Evolutionary conservation across 1,140 invertebrate species (phyloP).

Genomic region (Sesamia nonagrioides): DNA sequence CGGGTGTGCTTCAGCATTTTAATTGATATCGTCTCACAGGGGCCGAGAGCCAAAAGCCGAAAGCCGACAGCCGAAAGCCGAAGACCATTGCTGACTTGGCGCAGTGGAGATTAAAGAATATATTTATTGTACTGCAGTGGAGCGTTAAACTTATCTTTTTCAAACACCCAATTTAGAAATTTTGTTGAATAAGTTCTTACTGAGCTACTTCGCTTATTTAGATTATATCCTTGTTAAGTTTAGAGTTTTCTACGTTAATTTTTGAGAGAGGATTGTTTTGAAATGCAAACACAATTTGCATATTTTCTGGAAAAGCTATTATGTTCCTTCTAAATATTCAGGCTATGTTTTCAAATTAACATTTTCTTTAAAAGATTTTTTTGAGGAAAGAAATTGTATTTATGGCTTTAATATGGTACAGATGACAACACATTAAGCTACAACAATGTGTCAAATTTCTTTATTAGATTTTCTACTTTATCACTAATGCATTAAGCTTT

Average conservation of each 20-base stretch:
- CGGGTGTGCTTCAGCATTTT: slow-evolving; percentile 48
- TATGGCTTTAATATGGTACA: too few species aligned
- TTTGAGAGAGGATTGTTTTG: background rate
- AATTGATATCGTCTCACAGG: slow-evolving; percentile 50
- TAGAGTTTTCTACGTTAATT: background rate
- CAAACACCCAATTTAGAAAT: slow-evolving; percentile 28
- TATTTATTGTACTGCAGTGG: slow-evolving; percentile 33
- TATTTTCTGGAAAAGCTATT: background rate
- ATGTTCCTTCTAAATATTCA: too few species aligned
- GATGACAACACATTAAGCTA: too few species aligned
- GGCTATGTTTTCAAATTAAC: too few species aligned
- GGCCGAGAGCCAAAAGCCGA: slow-evolving; percentile 22
- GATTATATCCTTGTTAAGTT: background rate
- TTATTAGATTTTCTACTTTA: too few species aligned
- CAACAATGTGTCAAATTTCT: too few species aligned
- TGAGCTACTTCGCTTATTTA: background rate
- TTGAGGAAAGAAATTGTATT: too few species aligned
- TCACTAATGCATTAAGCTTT: too few species aligned
- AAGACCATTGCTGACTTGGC: background rate
- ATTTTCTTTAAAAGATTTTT: too few species aligned
- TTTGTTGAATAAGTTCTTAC: background rate
- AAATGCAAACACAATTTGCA: background rate
- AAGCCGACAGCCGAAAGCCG: background rate
- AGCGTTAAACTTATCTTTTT: slow-evolving; percentile 37
- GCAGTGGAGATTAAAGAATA: slow-evolving; percentile 45